A percentile compares a stretch with the other conserved stretches of the same genome.
phyloP scores from a whole-genome alignment of 1,140 invertebrate genomes.

The Mylabris phalerata region DNA sequence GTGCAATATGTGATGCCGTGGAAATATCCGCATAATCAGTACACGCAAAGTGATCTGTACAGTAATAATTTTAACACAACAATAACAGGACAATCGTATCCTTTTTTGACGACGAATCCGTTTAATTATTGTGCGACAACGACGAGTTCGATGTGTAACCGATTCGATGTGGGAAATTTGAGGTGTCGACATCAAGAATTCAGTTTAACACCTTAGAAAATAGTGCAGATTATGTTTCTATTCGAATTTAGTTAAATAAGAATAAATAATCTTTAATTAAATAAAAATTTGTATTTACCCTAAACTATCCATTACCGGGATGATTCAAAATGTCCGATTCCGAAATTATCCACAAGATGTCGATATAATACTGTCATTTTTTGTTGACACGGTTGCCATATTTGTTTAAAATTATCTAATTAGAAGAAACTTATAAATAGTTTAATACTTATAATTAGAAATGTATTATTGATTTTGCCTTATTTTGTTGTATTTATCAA shows the following conservation, averaged over 20 bases:
- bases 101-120: slow-evolving; percentile 30
- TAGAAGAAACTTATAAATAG: too few species aligned
- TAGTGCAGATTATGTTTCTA: neutral
- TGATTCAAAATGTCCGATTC: too few species aligned
- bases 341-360: too few species aligned
- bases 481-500: too few species aligned
- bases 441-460: too few species aligned
- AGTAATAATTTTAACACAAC: slow-evolving; percentile 25
- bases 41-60: slow-evolving; percentile 33
- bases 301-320: too few species aligned
- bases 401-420: too few species aligned
- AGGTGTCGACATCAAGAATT: slow-evolving; percentile 31
- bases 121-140: slow-evolving; percentile 32
- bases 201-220: slow-evolving; percentile 15
- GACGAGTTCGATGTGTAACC: slow-evolving; percentile 22
- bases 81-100: slow-evolving; percentile 24
- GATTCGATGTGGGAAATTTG: slow-evolving; percentile 23
- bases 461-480: too few species aligned
- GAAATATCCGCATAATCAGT: slow-evolving; percentile 35
- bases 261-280: too few species aligned
- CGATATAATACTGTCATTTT: too few species aligned
- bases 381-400: too few species aligned
- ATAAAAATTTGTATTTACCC: too few species aligned
- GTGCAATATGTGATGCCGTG: slow-evolving; percentile 38
- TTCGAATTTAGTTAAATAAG: neutral